phyloP scores from a whole-genome alignment of 2,797 vertebrate genomes.

The Melanotaenia trifasciata region DNA sequence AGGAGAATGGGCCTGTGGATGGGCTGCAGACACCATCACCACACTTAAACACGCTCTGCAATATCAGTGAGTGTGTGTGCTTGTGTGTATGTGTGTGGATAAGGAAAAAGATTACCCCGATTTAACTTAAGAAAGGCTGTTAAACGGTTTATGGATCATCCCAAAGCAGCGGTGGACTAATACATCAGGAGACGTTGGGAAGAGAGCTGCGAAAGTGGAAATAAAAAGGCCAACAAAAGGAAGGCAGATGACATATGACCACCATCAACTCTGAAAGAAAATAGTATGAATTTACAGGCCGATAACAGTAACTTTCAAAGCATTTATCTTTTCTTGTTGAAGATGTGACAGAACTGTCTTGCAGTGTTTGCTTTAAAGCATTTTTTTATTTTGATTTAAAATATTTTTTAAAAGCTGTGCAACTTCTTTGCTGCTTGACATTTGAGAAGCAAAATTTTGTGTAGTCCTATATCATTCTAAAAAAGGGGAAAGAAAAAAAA shows the following conservation, averaged over 20 bases:
- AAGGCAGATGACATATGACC: constrained; percentile 32
- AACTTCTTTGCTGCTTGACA: background rate
- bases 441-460: constrained; percentile 7
- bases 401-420: background rate
- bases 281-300: background rate
- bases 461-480: constrained; percentile 61
- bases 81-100: constrained; percentile 51
- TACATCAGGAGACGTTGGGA: constrained; percentile 64
- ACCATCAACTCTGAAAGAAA: constrained; percentile 19
- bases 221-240: constrained; percentile 19
- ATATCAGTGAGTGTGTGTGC: constrained; percentile 42
- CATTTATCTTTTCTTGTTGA: background rate
- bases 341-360: background rate
- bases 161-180: constrained; percentile 59
- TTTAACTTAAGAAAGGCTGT: constrained; percentile 81
- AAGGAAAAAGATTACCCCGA: constrained; percentile 79
- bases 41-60: constrained; percentile 70
- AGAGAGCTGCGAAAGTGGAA: constrained; percentile 30
- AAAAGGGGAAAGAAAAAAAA: constrained; percentile 47
- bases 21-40: constrained; percentile 73
- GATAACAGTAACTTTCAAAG: constrained; percentile 9
- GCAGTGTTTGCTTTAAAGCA: background rate
- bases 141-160: constrained; percentile 81
- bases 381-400: background rate
- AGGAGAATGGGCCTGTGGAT: constrained; percentile 79